phyloP scores from a whole-genome alignment of 1,140 invertebrate genomes.

The Frieseomelitta varia region DNA sequence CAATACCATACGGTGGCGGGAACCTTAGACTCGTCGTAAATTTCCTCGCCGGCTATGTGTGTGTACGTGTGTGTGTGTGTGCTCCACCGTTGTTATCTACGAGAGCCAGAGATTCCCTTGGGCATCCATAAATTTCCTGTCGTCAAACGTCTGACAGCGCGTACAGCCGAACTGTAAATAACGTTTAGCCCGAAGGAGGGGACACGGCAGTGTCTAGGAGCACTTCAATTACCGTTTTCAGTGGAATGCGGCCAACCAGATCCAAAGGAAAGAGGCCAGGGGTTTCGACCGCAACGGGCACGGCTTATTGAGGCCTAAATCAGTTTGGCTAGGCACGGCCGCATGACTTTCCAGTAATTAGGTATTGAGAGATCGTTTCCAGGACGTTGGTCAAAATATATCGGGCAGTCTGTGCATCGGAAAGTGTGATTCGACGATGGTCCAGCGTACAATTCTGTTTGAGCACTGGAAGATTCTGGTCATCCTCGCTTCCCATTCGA shows the following conservation, averaged over 20 bases:
- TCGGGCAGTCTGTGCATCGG: slow-evolving; percentile 30
- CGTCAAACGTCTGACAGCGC: slow-evolving; percentile 9
- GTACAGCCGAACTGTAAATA: slow-evolving; percentile 32
- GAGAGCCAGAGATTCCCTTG: too few relatives aligned
- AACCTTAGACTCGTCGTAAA: not conserved
- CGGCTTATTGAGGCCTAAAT: slow-evolving; percentile 63
- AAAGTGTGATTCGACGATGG: slow-evolving; percentile 49
- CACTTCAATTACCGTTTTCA: slow-evolving; percentile 51
- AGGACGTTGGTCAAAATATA: slow-evolving; percentile 55
- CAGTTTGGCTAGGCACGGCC: slow-evolving; percentile 36
- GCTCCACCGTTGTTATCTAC: not conserved
- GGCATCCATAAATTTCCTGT: not conserved
- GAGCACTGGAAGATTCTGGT: slow-evolving; percentile 13
- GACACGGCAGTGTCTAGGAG: slow-evolving; percentile 6
- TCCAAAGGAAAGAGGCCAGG: slow-evolving; percentile 16
- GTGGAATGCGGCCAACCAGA: slow-evolving; percentile 40
- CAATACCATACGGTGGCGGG: too few relatives aligned
- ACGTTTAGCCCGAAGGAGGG: slow-evolving; percentile 8
- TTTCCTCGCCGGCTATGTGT: not conserved
- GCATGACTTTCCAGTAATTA: slow-evolving; percentile 65
- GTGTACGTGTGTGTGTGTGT: too few relatives aligned
- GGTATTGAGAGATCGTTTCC: slow-evolving; percentile 61
- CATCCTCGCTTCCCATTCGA: slow-evolving; percentile 36
- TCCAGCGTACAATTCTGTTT: slow-evolving; percentile 46
- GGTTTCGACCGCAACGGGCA: not conserved